Evolutionary conservation across 2,797 vertebrate species (phyloP).

Genomic region (Discoglossus pictus): DNA sequence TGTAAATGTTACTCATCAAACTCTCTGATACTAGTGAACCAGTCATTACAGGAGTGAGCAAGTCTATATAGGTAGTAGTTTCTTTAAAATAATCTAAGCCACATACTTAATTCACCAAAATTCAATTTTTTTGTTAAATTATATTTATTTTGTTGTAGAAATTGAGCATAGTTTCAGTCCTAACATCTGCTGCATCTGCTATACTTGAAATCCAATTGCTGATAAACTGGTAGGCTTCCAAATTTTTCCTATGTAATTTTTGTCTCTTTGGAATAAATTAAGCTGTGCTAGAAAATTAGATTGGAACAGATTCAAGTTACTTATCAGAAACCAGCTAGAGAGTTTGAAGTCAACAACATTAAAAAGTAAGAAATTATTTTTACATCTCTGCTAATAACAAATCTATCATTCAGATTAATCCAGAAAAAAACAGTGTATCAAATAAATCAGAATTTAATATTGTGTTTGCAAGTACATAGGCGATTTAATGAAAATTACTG

Average conservation of each 20-base stretch:
- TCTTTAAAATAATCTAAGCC: neutral
- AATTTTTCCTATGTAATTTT: constrained; percentile 36
- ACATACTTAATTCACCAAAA: neutral
- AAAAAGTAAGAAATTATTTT: constrained; percentile 18
- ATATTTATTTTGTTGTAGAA: constrained; percentile 1
- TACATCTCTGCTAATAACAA: constrained; percentile 7
- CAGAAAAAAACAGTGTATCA: neutral
- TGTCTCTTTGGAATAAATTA: constrained; percentile 39
- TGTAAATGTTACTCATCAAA: too few relatives aligned
- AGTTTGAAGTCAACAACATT: constrained; percentile 23
- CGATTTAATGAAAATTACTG: too few relatives aligned
- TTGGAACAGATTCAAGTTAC: constrained; percentile 43
- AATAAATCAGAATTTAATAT: too few relatives aligned
- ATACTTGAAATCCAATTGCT: constrained; percentile 39
- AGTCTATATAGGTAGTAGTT: too few relatives aligned
- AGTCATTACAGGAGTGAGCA: too few relatives aligned
- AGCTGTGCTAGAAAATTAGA: constrained; percentile 26
- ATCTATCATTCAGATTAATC: neutral
- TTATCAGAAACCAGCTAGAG: constrained; percentile 27
- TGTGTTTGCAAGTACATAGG: too few relatives aligned
- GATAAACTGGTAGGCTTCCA: constrained; percentile 33
- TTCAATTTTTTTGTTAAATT: neutral
- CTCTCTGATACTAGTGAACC: too few relatives aligned
- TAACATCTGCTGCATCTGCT: constrained; percentile 41
- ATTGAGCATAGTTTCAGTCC: constrained; percentile 6